Conservation (phyloP, 1,140 invertebrate genomes). For the Arctopsyche grandis region DNA sequence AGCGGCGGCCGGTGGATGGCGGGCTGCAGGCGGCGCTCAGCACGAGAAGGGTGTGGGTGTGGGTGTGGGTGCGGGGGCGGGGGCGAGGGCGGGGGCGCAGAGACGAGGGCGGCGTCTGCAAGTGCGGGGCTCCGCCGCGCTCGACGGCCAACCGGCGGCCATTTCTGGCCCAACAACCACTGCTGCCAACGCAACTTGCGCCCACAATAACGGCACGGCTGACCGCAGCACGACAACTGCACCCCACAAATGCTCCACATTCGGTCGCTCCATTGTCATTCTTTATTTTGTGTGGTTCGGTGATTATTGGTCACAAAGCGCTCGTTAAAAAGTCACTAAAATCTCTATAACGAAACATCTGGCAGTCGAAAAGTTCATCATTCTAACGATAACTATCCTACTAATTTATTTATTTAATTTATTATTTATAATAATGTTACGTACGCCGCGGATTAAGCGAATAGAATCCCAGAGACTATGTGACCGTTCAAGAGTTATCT, state of each 20-base stretch:
- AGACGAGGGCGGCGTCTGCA: not conserved
- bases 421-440: too few relatives aligned
- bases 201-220: not conserved
- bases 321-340: too few relatives aligned
- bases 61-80: not conserved
- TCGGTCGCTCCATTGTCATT: not conserved
- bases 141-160: slow-evolving; percentile 28
- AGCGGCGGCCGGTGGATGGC: too few relatives aligned
- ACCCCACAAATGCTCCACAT: not conserved
- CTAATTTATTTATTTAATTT: too few relatives aligned
- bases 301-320: too few relatives aligned
- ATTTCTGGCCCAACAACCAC: not conserved
- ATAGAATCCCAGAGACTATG: too few relatives aligned
- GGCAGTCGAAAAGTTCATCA: too few relatives aligned
- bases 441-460: too few relatives aligned
- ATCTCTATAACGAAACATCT: too few relatives aligned
- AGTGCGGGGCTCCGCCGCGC: not conserved
- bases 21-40: too few relatives aligned
- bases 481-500: too few relatives aligned
- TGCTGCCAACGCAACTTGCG: not conserved
- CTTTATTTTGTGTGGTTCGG: not conserved
- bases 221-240: not conserved
- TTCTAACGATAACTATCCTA: too few relatives aligned
- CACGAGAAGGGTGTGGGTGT: not conserved
- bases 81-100: not conserved